Percentiles rank a stretch among this genome's conserved stretches.
Conservation (phyloP, 2,113 vertebrate species). For the Chaenocephalus aceratus region DNA sequence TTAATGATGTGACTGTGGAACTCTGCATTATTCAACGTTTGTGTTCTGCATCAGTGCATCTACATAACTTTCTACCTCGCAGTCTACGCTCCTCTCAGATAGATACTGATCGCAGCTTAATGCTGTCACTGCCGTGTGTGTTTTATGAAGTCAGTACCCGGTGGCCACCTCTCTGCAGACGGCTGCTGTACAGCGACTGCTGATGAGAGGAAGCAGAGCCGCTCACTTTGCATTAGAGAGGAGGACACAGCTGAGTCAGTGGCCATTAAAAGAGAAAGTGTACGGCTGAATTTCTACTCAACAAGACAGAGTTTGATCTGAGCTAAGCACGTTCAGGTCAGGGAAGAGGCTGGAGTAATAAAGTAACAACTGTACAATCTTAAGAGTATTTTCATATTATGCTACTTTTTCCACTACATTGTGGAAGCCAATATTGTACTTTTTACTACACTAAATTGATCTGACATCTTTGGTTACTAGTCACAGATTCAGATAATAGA, state of each 20-base stretch:
- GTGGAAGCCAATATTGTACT: no score
- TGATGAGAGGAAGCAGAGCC: constrained; percentile 46
- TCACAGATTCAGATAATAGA: no score
- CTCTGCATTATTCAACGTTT: constrained; percentile 9
- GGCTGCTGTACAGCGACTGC: not conserved
- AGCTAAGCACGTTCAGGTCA: not conserved
- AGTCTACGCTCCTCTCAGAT: not conserved
- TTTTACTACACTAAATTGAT: no score
- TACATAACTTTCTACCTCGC: not conserved
- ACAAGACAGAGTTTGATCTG: constrained; percentile 27
- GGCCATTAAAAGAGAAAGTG: constrained; percentile 34
- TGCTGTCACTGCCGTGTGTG: constrained; percentile 20
- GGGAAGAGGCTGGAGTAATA: no score
- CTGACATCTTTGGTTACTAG: no score
- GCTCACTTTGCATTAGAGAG: constrained; percentile 32
- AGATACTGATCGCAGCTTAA: constrained; percentile 20
- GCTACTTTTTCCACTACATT: no score
- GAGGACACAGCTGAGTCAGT: constrained; percentile 49
- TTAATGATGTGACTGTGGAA: constrained; percentile 2
- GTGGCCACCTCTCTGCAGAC: constrained; percentile 19
- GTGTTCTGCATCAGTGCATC: constrained; percentile 9
- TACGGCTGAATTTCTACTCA: constrained; percentile 36
- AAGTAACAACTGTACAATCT: no score
- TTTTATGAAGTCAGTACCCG: constrained; percentile 11
- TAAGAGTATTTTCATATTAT: no score